A percentile compares a stretch with the other conserved stretches of the same genome.
phyloP scores from a whole-genome alignment of 2,797 vertebrate species.

The Pseudochirops cupreus region DNA sequence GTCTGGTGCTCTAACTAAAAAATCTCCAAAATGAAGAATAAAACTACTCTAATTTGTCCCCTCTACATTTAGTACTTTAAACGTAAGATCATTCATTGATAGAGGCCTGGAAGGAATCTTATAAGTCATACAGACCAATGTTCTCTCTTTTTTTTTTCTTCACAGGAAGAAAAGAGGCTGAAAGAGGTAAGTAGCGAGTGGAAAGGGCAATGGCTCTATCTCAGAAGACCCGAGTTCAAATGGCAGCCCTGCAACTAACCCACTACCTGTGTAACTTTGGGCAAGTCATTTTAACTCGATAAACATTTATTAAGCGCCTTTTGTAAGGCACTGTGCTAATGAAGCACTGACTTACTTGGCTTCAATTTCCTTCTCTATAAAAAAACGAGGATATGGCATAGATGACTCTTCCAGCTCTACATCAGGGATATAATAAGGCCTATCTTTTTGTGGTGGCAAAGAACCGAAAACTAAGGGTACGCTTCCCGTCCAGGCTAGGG shows the following conservation, averaged over 20 bases:
- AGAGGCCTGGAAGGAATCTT: neutral
- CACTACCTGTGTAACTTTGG: neutral
- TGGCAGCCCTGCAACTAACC: neutral
- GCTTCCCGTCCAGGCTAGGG: no score
- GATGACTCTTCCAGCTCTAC: neutral
- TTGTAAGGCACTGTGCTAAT: neutral
- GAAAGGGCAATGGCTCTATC: neutral
- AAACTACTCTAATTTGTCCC: neutral
- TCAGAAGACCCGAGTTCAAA: neutral
- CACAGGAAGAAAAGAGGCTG: neutral
- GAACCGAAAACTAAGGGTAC: neutral
- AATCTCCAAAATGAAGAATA: neutral
- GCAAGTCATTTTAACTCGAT: neutral
- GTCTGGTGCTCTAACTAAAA: no score
- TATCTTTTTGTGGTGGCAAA: neutral
- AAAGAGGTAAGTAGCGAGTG: neutral
- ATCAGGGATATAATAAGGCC: neutral
- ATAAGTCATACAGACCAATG: neutral
- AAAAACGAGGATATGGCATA: neutral
- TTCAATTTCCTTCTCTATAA: neutral
- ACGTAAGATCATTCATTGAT: neutral
- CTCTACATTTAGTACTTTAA: neutral
- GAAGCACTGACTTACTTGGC: neutral
- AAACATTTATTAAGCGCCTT: neutral
- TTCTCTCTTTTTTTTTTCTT: no score